A percentile compares a stretch with the other conserved stretches of the same genome.
These are phyloP conservation scores for Diachasma alloeum DNA, from an alignment of 1,140 invertebrate species.

Conservation along the genomic window DNA sequence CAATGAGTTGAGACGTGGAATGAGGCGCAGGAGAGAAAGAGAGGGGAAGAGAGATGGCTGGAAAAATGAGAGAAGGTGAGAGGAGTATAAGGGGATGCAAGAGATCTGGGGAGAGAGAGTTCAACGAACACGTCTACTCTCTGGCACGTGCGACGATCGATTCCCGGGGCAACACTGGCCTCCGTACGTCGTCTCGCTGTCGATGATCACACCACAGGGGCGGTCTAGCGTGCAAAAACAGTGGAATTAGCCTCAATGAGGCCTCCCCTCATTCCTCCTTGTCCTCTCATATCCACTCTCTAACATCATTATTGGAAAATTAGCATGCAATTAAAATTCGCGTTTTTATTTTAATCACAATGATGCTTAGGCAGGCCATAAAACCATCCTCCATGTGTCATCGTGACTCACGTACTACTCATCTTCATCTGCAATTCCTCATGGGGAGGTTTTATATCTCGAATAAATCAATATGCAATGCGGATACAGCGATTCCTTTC, in stretches of 20 bases:
- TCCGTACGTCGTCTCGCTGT: conserved; percentile 19
- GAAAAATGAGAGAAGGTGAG: conserved; percentile 13
- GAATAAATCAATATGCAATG: conserved; percentile 24
- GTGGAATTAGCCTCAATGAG: conserved; percentile 13
- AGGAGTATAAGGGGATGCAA: not conserved
- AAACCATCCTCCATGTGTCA: not conserved
- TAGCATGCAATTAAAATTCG: conserved; percentile 19
- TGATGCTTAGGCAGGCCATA: not conserved
- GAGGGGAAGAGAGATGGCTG: conserved; percentile 21
- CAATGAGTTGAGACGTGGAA: not conserved
- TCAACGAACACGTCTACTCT: conserved; percentile 21
- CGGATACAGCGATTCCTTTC: not conserved
- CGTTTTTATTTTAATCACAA: not conserved
- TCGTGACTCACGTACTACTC: conserved; percentile 9
- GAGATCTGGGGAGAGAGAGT: not conserved
- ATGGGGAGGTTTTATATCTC: not conserved
- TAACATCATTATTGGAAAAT: conserved; percentile 20
- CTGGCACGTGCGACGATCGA: conserved; percentile 30
- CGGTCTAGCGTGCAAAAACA: not conserved
- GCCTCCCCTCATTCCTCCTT: not conserved
- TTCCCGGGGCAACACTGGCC: conserved; percentile 10
- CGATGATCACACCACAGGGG: conserved; percentile 16
- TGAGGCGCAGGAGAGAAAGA: conserved; percentile 21
- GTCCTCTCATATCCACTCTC: not conserved
- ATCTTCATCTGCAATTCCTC: not conserved